These are phyloP conservation scores for Cnemophilus loriae DNA, from an alignment of 2,113 vertebrate species.

Conservation along the genomic window DNA sequence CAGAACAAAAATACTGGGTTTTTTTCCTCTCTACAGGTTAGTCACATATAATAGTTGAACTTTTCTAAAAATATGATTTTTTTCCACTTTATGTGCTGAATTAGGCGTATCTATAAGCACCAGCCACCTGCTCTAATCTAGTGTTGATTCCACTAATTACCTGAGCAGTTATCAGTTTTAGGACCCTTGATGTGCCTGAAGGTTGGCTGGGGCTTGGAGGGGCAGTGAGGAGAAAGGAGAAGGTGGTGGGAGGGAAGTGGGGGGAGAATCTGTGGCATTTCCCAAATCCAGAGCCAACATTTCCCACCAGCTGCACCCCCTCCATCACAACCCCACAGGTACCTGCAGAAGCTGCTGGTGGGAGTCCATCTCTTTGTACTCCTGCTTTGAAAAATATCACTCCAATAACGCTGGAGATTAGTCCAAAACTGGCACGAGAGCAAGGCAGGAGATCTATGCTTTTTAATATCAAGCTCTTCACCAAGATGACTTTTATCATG, in stretches of 20 bases:
- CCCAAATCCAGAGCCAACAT: neutral
- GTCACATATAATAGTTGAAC: neutral
- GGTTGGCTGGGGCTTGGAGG: neutral
- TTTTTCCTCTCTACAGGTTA: neutral
- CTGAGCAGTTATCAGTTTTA: neutral
- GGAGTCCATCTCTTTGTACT: neutral
- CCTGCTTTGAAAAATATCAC: conserved; percentile 49
- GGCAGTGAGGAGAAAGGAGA: neutral
- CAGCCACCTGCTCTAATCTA: neutral
- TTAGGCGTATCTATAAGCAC: neutral
- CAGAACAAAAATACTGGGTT: neutral
- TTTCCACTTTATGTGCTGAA: neutral
- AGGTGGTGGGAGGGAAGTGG: neutral
- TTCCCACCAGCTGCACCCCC: neutral
- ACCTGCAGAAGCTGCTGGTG: neutral
- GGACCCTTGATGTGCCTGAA: neutral
- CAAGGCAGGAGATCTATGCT: conserved; percentile 71
- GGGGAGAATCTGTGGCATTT: neutral
- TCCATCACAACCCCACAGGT: neutral
- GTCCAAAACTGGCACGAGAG: conserved; percentile 2
- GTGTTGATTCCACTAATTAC: neutral
- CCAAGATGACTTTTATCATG: conserved; percentile 39
- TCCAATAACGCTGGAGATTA: conserved; percentile 27
- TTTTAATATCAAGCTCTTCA: conserved; percentile 74
- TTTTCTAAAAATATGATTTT: neutral